Conservation (phyloP, 2,888 invertebrate species). For the Steinernema scapterisci region DNA sequence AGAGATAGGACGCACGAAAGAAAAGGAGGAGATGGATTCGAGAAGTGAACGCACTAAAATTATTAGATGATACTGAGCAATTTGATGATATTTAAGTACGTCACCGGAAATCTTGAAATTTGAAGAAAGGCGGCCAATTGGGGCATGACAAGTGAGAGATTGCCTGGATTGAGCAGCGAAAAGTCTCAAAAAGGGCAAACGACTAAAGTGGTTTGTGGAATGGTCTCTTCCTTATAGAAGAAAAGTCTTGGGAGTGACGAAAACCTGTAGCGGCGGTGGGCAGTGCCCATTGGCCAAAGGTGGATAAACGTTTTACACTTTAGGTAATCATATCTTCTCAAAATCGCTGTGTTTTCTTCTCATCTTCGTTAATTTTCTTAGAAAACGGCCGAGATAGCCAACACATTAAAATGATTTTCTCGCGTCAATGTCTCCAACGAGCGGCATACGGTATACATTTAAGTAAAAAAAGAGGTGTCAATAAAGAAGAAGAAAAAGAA, state of each 20-base stretch:
- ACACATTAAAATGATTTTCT: background rate
- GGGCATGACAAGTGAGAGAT: too few relatives aligned
- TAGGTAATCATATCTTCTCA: background rate
- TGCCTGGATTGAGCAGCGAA: too few relatives aligned
- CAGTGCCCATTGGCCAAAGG: background rate
- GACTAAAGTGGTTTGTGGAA: too few relatives aligned
- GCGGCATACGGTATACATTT: background rate
- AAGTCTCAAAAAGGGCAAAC: too few relatives aligned
- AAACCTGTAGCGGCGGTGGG: background rate
- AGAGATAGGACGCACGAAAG: too few relatives aligned
- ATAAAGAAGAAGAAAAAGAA: too few relatives aligned
- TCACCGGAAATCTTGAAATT: background rate
- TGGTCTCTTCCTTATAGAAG: too few relatives aligned
- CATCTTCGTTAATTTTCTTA: conserved; percentile 10
- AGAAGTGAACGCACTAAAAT: background rate
- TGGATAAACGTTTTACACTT: conserved; percentile 21
- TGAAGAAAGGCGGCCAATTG: too few relatives aligned
- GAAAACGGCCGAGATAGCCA: background rate
- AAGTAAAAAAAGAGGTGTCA: too few relatives aligned
- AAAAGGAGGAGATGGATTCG: background rate
- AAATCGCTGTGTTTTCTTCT: conserved; percentile 24
- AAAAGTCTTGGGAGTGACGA: too few relatives aligned
- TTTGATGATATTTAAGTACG: background rate
- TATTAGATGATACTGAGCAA: conserved; percentile 15
- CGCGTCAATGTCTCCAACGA: background rate